Evolutionary conservation across 2,888 invertebrate species (phyloP).

Genomic region (Diabrotica balteata): DNA sequence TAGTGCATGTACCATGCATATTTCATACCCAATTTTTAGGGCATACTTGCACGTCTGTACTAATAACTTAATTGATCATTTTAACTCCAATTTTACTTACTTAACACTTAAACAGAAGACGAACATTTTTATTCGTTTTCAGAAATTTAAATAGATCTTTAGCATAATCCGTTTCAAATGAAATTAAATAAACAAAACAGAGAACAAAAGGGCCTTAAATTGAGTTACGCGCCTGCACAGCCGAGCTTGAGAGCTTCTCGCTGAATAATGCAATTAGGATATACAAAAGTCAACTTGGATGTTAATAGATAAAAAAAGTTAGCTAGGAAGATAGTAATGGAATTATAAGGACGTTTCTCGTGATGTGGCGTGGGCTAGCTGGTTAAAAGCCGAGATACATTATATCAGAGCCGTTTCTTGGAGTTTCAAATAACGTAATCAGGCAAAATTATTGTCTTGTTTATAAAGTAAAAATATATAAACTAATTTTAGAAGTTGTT

Average conservation of each 20-base stretch:
- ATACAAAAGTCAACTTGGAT: constrained; percentile 56
- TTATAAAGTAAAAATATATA: too few species aligned
- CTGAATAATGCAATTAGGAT: constrained; percentile 56
- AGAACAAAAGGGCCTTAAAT: constrained; percentile 37
- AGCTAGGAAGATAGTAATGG: constrained; percentile 57
- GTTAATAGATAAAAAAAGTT: constrained; percentile 59
- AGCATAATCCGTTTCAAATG: constrained; percentile 28
- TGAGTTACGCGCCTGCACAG: constrained; percentile 33
- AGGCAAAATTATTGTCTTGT: too few species aligned
- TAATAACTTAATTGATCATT: too few species aligned
- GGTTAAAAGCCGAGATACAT: constrained; percentile 39
- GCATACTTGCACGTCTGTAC: too few species aligned
- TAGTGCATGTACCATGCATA: too few species aligned
- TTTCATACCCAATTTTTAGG: too few species aligned
- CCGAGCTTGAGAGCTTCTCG: constrained; percentile 47
- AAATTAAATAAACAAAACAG: constrained; percentile 38
- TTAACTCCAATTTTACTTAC: too few species aligned
- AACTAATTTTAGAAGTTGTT: too few species aligned
- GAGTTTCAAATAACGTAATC: too few species aligned
- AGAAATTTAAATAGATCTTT: constrained; percentile 9
- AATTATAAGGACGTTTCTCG: constrained; percentile 54
- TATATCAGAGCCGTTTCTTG: too few species aligned
- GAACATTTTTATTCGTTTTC: too few species aligned
- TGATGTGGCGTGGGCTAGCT: constrained; percentile 44
- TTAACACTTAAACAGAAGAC: too few species aligned